Percentiles rank a stretch among this genome's conserved stretches.
These are phyloP conservation scores for Edolisoma coerulescens DNA, from an alignment of 2,113 vertebrate genomes.

Conservation along the genomic window DNA sequence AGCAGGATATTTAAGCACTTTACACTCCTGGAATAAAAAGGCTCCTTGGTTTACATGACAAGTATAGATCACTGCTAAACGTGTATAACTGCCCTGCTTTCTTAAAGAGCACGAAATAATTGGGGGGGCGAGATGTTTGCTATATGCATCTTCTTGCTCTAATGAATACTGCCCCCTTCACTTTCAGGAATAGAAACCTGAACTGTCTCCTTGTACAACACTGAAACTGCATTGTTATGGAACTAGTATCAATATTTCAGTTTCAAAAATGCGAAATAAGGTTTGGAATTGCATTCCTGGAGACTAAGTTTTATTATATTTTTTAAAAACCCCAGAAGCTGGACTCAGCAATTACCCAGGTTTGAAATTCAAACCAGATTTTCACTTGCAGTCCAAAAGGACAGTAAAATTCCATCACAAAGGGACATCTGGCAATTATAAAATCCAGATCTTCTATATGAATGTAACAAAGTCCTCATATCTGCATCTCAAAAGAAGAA, in stretches of 20 bases:
- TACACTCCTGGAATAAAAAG: neutral
- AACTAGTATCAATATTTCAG: neutral
- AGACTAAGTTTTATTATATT: neutral
- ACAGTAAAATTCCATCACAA: neutral
- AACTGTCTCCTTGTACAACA: neutral
- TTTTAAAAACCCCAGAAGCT: neutral
- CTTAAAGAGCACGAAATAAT: neutral
- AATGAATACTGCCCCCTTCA: neutral
- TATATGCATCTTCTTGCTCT: neutral
- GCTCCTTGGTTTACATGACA: neutral
- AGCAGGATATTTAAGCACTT: neutral
- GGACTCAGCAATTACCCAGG: neutral
- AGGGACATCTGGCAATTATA: neutral
- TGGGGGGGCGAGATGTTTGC: rapidly evolving
- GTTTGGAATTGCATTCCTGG: neutral
- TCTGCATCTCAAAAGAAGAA: neutral
- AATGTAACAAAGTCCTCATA: neutral
- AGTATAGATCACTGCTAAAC: neutral
- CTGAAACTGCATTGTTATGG: neutral
- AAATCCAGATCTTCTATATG: neutral
- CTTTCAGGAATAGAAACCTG: neutral
- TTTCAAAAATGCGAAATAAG: neutral
- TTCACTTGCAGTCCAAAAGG: neutral
- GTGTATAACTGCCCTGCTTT: neutral
- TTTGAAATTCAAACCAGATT: neutral